These are phyloP conservation scores for Odontocolon sp. DNA, from an alignment of 2,888 invertebrate species.

Conservation along the genomic window DNA sequence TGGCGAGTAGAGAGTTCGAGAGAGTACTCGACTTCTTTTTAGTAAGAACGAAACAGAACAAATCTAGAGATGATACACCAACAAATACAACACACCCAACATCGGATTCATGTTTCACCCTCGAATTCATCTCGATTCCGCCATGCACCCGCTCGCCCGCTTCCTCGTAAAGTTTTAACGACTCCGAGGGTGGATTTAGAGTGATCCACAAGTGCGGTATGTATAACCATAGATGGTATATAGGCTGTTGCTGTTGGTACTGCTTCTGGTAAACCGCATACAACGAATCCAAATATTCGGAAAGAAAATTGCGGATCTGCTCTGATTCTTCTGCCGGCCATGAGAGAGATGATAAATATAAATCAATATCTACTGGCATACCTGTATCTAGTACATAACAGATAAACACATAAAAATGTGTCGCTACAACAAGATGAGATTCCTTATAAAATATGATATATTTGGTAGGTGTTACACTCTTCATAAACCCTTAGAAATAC, in stretches of 20 bases:
- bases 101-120: conserved; percentile 31
- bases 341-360: no score
- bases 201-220: conserved; percentile 36
- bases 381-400: no score
- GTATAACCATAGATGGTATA: conserved; percentile 3
- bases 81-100: background rate
- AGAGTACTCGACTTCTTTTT: background rate
- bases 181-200: conserved; percentile 36
- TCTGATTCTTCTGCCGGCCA: background rate
- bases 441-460: no score
- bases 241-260: background rate
- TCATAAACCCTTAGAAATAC: no score
- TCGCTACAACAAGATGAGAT: no score
- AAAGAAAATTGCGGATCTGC: no score
- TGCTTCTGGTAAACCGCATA: conserved; percentile 22
- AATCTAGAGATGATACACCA: no score
- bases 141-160: conserved; percentile 15
- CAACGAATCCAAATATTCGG: background rate
- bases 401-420: no score
- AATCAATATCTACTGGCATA: no score
- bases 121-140: conserved; percentile 37
- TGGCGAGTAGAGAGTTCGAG: background rate
- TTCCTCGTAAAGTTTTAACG: conserved; percentile 53
- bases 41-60: conserved; percentile 8
- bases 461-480: no score